Evolutionary conservation across 2,888 invertebrate species (phyloP).

Genomic region (Trachelus tabidus): DNA sequence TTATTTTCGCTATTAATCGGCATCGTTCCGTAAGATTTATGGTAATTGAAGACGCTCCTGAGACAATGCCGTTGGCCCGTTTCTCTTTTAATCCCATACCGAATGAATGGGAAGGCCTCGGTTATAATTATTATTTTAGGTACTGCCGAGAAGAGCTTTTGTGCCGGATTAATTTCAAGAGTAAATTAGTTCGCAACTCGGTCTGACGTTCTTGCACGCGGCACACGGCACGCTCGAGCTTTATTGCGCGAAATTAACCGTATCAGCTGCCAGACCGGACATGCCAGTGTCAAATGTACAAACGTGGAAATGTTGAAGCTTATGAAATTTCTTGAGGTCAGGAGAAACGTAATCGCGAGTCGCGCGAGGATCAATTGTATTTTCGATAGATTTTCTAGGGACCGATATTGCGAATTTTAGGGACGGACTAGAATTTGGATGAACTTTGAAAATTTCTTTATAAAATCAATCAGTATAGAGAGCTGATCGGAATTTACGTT

Average conservation of each 20-base stretch:
- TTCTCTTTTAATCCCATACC: constrained; percentile 38
- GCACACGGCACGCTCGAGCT: constrained; percentile 16
- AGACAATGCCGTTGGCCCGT: constrained; percentile 36
- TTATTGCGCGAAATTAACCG: constrained; percentile 44
- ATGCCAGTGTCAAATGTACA: too few species aligned
- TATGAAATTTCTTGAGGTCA: too few species aligned
- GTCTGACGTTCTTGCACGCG: constrained; percentile 13
- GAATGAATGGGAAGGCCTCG: constrained; percentile 22
- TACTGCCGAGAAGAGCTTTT: constrained; percentile 39
- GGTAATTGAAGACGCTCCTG: constrained; percentile 43
- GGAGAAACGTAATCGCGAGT: too few species aligned
- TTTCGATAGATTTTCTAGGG: too few species aligned
- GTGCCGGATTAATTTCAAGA: constrained; percentile 47
- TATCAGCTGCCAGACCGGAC: constrained; percentile 24
- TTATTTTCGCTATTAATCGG: constrained; percentile 38
- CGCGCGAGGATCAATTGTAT: too few species aligned
- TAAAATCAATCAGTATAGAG: too few species aligned
- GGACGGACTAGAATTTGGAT: too few species aligned
- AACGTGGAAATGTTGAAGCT: too few species aligned
- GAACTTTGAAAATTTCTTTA: too few species aligned
- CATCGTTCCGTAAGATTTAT: constrained; percentile 42
- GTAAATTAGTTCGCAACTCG: constrained; percentile 49
- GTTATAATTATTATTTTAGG: constrained; percentile 42
- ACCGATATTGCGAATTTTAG: too few species aligned
- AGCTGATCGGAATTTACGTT: too few species aligned